Evolutionary conservation across 2,888 invertebrate genomes (phyloP), one percentile per base, ranked within the genome.

Genomic region (Eumerus sabulonum): DNA sequence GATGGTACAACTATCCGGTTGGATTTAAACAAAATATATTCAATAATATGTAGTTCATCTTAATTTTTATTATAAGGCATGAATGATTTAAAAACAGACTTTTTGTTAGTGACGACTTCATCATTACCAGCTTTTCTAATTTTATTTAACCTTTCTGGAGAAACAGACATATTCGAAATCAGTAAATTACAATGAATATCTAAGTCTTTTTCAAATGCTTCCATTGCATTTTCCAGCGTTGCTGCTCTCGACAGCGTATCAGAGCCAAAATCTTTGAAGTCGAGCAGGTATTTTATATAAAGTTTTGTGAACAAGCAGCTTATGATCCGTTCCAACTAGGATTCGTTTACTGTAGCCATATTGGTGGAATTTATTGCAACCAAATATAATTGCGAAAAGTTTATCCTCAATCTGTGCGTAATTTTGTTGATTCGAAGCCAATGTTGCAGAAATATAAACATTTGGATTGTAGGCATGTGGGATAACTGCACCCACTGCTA

Each of bases 171-270:
- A 12, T 42, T 51, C 16, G 14, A 12, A 9, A 2, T 36, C 11
- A 63, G 35, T 4, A 62, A 12, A 19, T 72, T 51, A 18, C 71
- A 63, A 3, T 63, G 63, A 12, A 57, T 9, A 17, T 5, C n/a
- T 18, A 60, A 19, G 12, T 70, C 70, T 16, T 53, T 16, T 5
- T 70, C 70, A 12, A 60, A 51, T 51, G 60, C 44, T 38, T 27
- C 42, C 11, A 68, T 40, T 11, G 16, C 11, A 9, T 7, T 44
- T 36, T 44, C 53, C 0, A 40, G 53, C 16, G 40, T 17, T 50
- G 71, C 68, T 0, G 82, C 93, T 92, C 59, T 90, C 90, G 82
- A 86, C 86, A 60, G 89, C 87, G 14, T 93, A 92, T 81, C 82
- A 9, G 82, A 82, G 16, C 77, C 77, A 81, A 16, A 76, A 76